A percentile compares a stretch with the other conserved stretches of the same genome.
Conservation (phyloP, 2,797 vertebrate species). For the Enteromius fasciolatus region DNA sequence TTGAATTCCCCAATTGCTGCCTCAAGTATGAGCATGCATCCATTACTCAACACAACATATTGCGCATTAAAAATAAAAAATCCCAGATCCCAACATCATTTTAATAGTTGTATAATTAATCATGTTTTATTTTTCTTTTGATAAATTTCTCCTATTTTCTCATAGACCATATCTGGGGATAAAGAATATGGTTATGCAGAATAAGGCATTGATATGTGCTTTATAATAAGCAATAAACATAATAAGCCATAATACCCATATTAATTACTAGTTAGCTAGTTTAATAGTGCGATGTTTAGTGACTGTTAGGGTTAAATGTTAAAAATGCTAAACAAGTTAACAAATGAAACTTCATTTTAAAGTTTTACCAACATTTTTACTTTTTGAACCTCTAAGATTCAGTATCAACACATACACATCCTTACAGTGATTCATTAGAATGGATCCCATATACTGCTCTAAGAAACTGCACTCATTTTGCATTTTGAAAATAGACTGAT, state of each 20-base stretch:
- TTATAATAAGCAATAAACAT: not conserved
- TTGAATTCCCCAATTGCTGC: not conserved
- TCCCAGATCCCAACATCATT: not conserved
- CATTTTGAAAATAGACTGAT: conserved; percentile 27
- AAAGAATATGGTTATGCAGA: not conserved
- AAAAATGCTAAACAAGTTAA: not conserved
- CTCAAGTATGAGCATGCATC: not conserved
- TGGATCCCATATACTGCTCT: not conserved
- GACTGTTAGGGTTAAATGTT: not conserved
- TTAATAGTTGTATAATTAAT: not conserved
- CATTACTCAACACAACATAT: not conserved
- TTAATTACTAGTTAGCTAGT: not conserved
- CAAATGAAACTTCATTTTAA: not conserved
- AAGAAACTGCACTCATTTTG: conserved; percentile 15
- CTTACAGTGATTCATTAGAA: conserved; percentile 9
- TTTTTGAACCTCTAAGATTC: too few relatives aligned
- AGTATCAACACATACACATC: not conserved
- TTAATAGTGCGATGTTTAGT: not conserved
- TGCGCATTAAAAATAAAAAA: not conserved
- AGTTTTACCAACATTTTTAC: not conserved
- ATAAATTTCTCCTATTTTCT: not conserved
- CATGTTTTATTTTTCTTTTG: not conserved
- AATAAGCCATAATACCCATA: not conserved
- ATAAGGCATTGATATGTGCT: not conserved
- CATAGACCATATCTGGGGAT: not conserved